phyloP scores from a whole-genome alignment of 2,113 vertebrate species.

The Microtus ochrogaster region DNA sequence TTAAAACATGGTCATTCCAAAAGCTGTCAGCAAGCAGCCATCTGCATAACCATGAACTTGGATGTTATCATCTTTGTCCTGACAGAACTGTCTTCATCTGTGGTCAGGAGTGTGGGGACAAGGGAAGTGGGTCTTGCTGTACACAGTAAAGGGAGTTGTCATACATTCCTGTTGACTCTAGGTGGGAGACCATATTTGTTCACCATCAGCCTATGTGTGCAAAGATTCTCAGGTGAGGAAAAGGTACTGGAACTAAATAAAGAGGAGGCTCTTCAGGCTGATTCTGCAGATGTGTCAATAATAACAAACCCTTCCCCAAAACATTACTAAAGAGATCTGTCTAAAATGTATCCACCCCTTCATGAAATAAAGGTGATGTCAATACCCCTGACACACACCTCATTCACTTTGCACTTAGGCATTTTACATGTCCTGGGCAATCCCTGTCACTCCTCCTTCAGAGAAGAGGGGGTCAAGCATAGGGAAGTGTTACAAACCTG shows the following conservation, averaged over 20 bases:
- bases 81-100: conserved; percentile 33
- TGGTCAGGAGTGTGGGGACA: conserved; percentile 20
- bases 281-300: background rate
- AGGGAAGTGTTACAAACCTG: background rate
- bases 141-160: background rate
- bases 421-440: background rate
- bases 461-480: background rate
- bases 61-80: background rate
- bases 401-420: background rate
- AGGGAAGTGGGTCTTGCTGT: background rate
- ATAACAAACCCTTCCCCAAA: background rate
- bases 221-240: background rate
- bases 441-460: background rate
- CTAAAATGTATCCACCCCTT: background rate
- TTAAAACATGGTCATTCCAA: conserved; percentile 65
- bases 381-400: background rate
- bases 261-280: background rate
- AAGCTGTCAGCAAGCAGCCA: conserved; percentile 17
- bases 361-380: background rate
- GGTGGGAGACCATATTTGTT: conserved; percentile 57
- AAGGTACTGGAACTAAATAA: too few relatives aligned
- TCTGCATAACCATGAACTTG: background rate
- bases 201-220: background rate
- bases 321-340: background rate
- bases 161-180: conserved; percentile 24